A percentile compares a stretch with the other conserved stretches of the same genome.
These are phyloP conservation scores for Abrostola triplasia DNA, from an alignment of 2,888 invertebrate species.

Conservation along the genomic window DNA sequence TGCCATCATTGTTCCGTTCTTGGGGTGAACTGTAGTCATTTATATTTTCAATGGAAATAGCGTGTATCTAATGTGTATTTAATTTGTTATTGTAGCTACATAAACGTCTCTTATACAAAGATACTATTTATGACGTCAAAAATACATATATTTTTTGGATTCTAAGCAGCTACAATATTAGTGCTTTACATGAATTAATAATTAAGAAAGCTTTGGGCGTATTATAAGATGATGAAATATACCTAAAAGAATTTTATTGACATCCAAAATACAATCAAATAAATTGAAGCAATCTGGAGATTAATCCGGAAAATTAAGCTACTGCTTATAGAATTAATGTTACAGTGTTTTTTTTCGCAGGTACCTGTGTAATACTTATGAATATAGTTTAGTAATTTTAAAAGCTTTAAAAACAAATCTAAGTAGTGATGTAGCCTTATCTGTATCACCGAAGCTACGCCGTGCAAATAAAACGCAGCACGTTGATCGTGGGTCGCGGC, in stretches of 20 bases:
- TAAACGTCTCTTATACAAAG: slow-evolving; percentile 31
- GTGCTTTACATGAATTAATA: slow-evolving; percentile 37
- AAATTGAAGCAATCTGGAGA: background rate
- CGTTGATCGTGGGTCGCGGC: slow-evolving; percentile 18
- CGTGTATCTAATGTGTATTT: slow-evolving; percentile 46
- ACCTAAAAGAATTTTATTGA: background rate
- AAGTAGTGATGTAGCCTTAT: background rate
- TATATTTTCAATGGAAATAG: slow-evolving; percentile 47
- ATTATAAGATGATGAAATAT: slow-evolving; percentile 23
- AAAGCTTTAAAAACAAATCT: background rate
- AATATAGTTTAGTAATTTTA: background rate
- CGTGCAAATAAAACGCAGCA: slow-evolving; percentile 20
- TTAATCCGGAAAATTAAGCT: slow-evolving; percentile 1
- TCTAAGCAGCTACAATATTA: slow-evolving; percentile 32
- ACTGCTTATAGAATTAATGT: background rate
- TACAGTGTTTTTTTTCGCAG: background rate
- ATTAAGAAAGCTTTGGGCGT: slow-evolving; percentile 36
- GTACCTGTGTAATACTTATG: no score
- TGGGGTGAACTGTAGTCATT: slow-evolving; percentile 50
- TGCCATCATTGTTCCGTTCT: slow-evolving; percentile 57
- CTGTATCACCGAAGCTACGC: background rate
- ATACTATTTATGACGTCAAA: slow-evolving; percentile 12
- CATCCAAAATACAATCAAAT: background rate
- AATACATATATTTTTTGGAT: slow-evolving; percentile 33
- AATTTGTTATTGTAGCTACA: slow-evolving; percentile 30